Conservation (phyloP, 2,888 invertebrate species). For the Drosophila vallismaia region DNA sequence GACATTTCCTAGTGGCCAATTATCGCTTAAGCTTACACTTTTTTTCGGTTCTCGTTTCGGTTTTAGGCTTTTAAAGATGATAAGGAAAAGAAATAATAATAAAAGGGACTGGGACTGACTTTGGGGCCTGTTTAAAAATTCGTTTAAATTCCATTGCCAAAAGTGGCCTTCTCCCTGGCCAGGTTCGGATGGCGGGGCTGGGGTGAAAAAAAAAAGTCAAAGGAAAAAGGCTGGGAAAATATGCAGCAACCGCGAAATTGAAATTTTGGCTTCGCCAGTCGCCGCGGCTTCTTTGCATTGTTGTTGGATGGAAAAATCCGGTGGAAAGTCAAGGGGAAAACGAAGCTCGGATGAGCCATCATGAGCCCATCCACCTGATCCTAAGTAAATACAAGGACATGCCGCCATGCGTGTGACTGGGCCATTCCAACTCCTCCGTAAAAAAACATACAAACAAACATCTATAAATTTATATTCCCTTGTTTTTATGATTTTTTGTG, state of each 20-base stretch:
- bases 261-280: conserved; percentile 71
- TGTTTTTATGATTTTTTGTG: conserved; percentile 53
- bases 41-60: conserved; percentile 6
- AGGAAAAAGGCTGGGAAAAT: conserved; percentile 69
- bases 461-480: conserved; percentile 45
- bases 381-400: conserved; percentile 79
- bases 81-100: not conserved
- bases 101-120: conserved; percentile 21
- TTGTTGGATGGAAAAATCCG: conserved; percentile 41
- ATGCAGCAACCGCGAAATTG: conserved; percentile 80
- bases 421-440: not conserved
- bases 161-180: conserved; percentile 7
- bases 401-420: conserved; percentile 12
- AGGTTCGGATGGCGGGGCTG: too few species aligned
- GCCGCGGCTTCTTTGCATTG: conserved; percentile 75
- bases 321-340: not conserved
- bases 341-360: not conserved
- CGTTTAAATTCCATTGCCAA: conserved; percentile 79
- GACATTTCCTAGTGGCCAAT: conserved; percentile 75
- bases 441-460: too few species aligned
- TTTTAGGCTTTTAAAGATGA: conserved; percentile 2
- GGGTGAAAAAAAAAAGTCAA: conserved; percentile 21
- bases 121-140: conserved; percentile 52
- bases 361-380: conserved; percentile 82
- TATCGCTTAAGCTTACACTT: conserved; percentile 69